Evolutionary conservation across 2,113 vertebrate genomes (phyloP).

Genomic region (Gymnobelideus leadbeateri): DNA sequence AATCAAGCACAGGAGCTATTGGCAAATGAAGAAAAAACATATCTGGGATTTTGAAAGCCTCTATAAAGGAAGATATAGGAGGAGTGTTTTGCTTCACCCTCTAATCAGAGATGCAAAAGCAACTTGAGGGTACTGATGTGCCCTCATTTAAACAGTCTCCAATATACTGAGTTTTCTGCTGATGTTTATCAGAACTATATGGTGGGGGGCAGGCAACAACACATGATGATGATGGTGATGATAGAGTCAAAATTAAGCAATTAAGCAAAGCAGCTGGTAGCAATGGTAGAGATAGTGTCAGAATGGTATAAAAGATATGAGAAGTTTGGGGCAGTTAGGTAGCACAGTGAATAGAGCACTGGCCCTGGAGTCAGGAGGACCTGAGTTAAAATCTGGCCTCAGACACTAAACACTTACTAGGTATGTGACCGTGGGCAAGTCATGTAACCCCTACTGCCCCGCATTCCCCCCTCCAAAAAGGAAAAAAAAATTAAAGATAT

Average conservation of each 20-base stretch:
- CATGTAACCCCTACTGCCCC: too few species aligned
- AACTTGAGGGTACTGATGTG: neutral
- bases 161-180: neutral
- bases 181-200: neutral
- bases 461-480: too few species aligned
- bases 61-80: neutral
- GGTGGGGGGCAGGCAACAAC: fast-evolving
- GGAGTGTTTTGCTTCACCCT: neutral
- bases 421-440: too few species aligned
- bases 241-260: neutral
- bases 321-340: neutral
- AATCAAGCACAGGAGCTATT: neutral
- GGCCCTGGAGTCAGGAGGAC: too few species aligned
- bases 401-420: too few species aligned
- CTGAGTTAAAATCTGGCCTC: too few species aligned
- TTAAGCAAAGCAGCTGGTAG: neutral
- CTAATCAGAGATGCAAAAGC: neutral
- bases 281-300: neutral
- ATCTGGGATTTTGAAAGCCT: neutral
- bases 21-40: neutral
- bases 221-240: neutral
- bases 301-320: neutral
- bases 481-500: too few species aligned
- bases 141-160: neutral
- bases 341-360: too few species aligned